Conservation (phyloP, 2,113 vertebrate species). For the Marmota flaviventris region DNA sequence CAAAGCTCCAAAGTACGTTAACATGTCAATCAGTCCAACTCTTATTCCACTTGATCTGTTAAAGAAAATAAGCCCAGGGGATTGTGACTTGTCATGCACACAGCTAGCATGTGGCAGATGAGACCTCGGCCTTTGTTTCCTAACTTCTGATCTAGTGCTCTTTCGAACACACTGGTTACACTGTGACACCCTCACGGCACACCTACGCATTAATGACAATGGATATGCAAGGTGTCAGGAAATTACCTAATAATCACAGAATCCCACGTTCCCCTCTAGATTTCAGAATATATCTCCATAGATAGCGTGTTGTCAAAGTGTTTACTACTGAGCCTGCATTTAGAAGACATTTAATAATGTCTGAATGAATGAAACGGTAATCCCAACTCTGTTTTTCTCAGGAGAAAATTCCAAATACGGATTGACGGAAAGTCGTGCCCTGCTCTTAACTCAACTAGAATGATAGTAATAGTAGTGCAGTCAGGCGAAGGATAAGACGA, state of each 20-base stretch:
- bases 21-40: not conserved
- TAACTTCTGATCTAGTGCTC: not conserved
- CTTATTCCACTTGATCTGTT: not conserved
- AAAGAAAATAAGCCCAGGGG: not conserved
- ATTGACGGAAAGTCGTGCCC: not conserved
- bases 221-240: not conserved
- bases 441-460: not conserved
- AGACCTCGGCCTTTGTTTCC: not conserved
- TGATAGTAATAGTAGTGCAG: not conserved
- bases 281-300: not conserved
- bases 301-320: not conserved
- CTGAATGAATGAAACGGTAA: not conserved
- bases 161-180: not conserved
- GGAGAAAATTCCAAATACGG: not conserved
- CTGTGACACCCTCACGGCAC: not conserved
- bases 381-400: not conserved
- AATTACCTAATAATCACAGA: not conserved
- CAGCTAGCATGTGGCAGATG: not conserved
- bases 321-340: not conserved
- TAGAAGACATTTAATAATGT: not conserved
- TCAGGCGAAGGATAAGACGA: not conserved
- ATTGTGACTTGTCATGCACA: not conserved
- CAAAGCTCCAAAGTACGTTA: constrained; percentile 11
- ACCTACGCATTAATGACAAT: not conserved
- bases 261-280: not conserved